Conservation (phyloP, 92 coral and sea anemone species). For the Paramuricea clavata region DNA sequence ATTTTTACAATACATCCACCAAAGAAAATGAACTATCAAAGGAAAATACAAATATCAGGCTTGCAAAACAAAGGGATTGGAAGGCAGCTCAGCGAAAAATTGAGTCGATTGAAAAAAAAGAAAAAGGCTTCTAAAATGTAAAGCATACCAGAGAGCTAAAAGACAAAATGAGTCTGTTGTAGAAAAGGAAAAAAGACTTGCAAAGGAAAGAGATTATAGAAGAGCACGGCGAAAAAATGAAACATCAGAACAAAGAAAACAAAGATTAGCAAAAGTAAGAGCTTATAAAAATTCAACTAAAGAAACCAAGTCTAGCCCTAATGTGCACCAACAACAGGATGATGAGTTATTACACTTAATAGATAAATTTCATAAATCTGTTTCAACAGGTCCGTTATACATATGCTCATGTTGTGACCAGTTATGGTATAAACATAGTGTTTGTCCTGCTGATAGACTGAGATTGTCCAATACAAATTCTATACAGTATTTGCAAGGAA, state of each 20-base stretch:
- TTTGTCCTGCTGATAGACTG: constrained; percentile 58
- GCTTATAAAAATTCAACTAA: background rate
- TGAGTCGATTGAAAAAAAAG: background rate
- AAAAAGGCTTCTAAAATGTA: constrained; percentile 13
- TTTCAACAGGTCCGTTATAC: constrained; percentile 35
- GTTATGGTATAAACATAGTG: constrained; percentile 75
- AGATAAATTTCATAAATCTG: constrained; percentile 29
- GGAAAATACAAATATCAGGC: background rate
- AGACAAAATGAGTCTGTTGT: background rate
- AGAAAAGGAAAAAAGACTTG: background rate
- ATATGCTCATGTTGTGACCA: constrained; percentile 61
- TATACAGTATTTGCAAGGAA: constrained; percentile 32
- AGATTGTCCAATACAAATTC: constrained; percentile 57
- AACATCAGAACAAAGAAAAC: constrained; percentile 1
- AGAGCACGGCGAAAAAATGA: constrained; percentile 1
- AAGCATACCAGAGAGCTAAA: background rate
- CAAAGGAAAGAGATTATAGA: background rate
- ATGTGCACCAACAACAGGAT: no score
- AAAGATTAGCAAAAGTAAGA: constrained; percentile 9
- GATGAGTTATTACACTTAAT: background rate
- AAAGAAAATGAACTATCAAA: constrained; percentile 9
- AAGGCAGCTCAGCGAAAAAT: background rate
- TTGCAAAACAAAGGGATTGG: constrained; percentile 4
- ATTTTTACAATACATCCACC: background rate
- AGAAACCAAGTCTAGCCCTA: no score